Evolutionary conservation across 2,113 vertebrate genomes (phyloP).

Genomic region (Isurus oxyrinchus): DNA sequence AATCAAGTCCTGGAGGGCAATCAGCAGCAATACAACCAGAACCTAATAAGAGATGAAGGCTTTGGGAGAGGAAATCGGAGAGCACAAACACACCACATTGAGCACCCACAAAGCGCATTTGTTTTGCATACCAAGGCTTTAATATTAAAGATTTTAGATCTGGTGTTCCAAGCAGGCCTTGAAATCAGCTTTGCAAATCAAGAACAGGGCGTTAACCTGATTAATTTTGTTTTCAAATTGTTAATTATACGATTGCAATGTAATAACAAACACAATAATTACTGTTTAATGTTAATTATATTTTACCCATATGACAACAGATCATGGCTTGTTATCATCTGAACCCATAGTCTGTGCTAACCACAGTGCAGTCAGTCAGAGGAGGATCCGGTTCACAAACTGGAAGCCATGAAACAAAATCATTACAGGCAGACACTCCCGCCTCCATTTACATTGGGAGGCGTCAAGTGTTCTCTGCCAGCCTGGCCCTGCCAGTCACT

Average conservation of each 20-base stretch:
- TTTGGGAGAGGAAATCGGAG: not conserved
- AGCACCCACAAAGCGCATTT: not conserved
- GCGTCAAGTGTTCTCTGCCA: too few species aligned
- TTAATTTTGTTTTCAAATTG: slow-evolving; percentile 24
- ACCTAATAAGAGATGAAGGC: not conserved
- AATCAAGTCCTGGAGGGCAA: not conserved
- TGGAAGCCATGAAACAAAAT: not conserved
- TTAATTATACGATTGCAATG: slow-evolving; percentile 19
- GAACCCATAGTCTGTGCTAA: not conserved
- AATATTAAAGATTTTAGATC: slow-evolving; percentile 10
- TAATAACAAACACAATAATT: slow-evolving; percentile 22
- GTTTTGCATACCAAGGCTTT: not conserved
- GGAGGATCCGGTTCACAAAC: not conserved
- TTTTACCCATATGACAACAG: slow-evolving; percentile 1
- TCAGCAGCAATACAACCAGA: not conserved
- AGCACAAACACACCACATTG: not conserved
- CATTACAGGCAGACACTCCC: not conserved
- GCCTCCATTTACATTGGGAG: not conserved
- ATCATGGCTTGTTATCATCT: not conserved
- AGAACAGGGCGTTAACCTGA: slow-evolving; percentile 19
- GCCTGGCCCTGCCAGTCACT: not conserved
- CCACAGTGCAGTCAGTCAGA: not conserved
- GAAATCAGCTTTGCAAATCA: not conserved
- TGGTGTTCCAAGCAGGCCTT: not conserved
- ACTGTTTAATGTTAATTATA: slow-evolving; percentile 19